Evolutionary conservation across 2,888 invertebrate species (phyloP).

Genomic region (Sialis lutaria): DNA sequence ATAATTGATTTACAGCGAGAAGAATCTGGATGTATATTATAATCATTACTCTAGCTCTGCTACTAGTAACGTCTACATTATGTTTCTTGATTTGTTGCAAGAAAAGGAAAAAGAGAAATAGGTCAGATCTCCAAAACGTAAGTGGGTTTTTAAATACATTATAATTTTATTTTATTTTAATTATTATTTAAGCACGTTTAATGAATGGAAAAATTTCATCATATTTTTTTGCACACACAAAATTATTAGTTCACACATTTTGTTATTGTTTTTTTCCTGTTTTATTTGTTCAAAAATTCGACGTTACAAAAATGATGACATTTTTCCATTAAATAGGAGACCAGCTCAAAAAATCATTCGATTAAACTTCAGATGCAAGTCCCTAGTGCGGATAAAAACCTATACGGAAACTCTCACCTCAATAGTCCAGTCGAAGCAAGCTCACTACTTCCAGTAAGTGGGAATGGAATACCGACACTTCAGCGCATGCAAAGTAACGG

Average conservation of each 20-base stretch:
- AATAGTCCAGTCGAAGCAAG: conserved; percentile 74
- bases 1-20: conserved; percentile 35
- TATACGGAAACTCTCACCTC: conserved; percentile 60
- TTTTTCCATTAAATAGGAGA: too few species aligned
- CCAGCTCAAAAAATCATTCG: not conserved
- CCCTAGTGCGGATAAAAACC: conserved; percentile 60
- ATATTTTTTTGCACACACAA: not conserved
- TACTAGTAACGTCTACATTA: conserved; percentile 33
- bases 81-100: conserved; percentile 45
- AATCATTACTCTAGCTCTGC: conserved; percentile 35
- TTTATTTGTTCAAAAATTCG: not conserved
- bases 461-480: conserved; percentile 27
- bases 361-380: conserved; percentile 33
- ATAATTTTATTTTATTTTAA: too few species aligned
- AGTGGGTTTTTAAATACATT: conserved; percentile 12
- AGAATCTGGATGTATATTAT: conserved; percentile 70
- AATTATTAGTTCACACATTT: not conserved
- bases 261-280: not conserved
- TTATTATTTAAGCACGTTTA: too few species aligned
- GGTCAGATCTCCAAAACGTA: conserved; percentile 46
- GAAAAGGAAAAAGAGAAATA: conserved; percentile 31
- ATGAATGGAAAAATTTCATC: too few species aligned
- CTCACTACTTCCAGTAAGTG: conserved; percentile 45
- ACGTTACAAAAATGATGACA: too few species aligned
- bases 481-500: conserved; percentile 16